Conservation (phyloP, 2,113 vertebrate species). For the Eleginops maclovinus region DNA sequence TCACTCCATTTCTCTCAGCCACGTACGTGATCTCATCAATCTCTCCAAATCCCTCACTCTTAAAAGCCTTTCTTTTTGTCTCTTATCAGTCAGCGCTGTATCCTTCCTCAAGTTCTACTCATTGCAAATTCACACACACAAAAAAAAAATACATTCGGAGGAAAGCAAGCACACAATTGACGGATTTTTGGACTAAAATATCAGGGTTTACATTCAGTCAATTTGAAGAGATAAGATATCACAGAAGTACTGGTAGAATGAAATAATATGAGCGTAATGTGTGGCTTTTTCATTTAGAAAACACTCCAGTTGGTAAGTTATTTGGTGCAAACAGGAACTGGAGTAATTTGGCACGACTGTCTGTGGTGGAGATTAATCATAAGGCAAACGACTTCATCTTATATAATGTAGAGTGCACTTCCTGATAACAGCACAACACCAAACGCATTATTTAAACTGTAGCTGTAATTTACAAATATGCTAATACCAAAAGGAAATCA, state of each 20-base stretch:
- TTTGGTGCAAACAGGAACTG: neutral
- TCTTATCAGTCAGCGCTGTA: neutral
- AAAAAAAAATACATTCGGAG: constrained; percentile 2
- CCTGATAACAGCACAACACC: neutral
- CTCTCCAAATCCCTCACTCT: constrained; percentile 29
- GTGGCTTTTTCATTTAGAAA: too few relatives aligned
- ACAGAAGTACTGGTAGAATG: neutral
- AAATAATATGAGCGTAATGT: neutral
- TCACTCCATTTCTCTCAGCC: constrained; percentile 37
- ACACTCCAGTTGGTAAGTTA: too few relatives aligned
- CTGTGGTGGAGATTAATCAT: neutral
- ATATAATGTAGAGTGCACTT: neutral
- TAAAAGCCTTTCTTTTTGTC: constrained; percentile 18
- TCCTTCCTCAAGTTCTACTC: constrained; percentile 3
- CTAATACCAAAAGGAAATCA: neutral
- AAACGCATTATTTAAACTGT: neutral
- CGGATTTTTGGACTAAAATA: neutral
- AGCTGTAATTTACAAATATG: neutral
- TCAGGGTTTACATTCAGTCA: neutral
- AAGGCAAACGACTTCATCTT: neutral
- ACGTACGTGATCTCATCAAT: constrained; percentile 38
- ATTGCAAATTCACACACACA: constrained; percentile 1
- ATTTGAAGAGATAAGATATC: neutral
- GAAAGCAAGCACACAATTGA: constrained; percentile 2
- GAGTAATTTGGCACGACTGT: neutral